These are phyloP conservation scores for Leptestheria dahalacensis DNA, from an alignment of 1,140 invertebrate species.

Conservation along the genomic window DNA sequence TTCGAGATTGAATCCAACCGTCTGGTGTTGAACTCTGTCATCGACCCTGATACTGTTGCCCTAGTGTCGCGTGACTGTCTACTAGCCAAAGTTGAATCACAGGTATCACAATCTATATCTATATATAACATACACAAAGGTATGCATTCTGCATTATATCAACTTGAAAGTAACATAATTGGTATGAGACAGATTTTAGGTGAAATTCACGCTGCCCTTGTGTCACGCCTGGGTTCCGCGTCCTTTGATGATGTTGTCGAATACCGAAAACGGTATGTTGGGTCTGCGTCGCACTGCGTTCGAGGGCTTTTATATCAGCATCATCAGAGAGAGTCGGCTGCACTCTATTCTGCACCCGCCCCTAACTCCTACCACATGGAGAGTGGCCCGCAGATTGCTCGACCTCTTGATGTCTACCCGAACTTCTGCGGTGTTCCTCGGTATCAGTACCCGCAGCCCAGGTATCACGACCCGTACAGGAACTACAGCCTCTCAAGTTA, in stretches of 20 bases:
- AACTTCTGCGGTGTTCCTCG: conserved; percentile 1
- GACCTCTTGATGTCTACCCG: background rate
- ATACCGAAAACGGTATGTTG: conserved; percentile 44
- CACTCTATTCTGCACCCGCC: background rate
- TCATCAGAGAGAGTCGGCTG: conserved; percentile 1
- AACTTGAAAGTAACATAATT: too few relatives aligned
- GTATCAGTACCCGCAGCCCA: background rate
- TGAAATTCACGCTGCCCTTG: conserved; percentile 37
- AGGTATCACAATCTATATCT: conserved; percentile 42
- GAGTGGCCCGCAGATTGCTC: background rate
- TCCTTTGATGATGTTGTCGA: conserved; percentile 49
- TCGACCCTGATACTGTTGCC: conserved; percentile 62
- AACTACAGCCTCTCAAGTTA: too few relatives aligned
- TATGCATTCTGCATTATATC: too few relatives aligned
- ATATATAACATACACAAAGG: too few relatives aligned
- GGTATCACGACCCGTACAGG: background rate
- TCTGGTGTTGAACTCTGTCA: conserved; percentile 46
- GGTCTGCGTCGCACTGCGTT: conserved; percentile 22
- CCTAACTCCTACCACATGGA: background rate
- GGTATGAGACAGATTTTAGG: conserved; percentile 37
- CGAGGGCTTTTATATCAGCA: conserved; percentile 7
- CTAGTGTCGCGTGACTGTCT: conserved; percentile 64
- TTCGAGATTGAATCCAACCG: conserved; percentile 27
- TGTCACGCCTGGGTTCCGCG: conserved; percentile 33
- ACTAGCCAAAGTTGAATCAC: conserved; percentile 75